A percentile compares a stretch with the other conserved stretches of the same genome.
These are phyloP conservation scores for Bothrops jararaca DNA, from an alignment of 2,113 vertebrate species.

Conservation along the genomic window DNA sequence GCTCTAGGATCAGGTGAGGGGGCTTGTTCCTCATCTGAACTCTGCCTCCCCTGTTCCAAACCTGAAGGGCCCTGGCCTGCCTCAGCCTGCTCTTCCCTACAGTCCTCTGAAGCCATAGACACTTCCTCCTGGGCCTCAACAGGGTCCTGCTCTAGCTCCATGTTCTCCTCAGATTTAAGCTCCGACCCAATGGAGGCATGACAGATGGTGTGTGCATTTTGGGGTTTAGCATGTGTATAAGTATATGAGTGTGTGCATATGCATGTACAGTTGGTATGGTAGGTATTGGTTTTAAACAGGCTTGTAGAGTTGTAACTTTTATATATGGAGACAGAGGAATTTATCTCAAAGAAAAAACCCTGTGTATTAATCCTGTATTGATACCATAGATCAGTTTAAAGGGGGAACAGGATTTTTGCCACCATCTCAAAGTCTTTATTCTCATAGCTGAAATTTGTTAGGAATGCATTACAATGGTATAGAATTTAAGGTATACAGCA, in stretches of 20 bases:
- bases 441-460: not conserved
- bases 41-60: no score
- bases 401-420: no score
- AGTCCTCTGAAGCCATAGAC: no score
- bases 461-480: not conserved
- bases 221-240: not conserved
- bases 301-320: not conserved
- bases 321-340: not conserved
- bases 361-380: not conserved
- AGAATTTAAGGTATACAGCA: not conserved
- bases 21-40: no score
- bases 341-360: not conserved
- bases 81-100: no score
- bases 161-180: no score
- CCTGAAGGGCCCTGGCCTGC: no score
- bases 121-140: no score
- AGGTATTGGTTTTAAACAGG: not conserved
- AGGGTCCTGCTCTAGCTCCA: no score
- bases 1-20: no score
- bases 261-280: not conserved
- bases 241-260: not conserved
- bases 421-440: not conserved
- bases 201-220: not conserved
- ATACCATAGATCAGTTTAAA: not conserved
- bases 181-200: no score